Conservation (phyloP, 1,140 invertebrate genomes). For the Cotesia typhae region DNA sequence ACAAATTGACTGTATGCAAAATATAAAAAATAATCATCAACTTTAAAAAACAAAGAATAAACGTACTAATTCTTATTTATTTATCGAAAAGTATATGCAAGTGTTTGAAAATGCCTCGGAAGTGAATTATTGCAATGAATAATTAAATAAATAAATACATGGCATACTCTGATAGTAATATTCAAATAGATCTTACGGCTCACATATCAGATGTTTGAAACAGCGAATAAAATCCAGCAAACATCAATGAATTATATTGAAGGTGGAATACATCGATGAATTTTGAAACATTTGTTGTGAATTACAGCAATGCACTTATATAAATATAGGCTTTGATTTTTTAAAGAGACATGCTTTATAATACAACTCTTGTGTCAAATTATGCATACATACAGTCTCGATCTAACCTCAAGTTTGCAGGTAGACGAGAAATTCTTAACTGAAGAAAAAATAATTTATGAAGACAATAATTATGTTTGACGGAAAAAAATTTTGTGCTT, state of each 20-base stretch:
- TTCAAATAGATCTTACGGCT: background rate
- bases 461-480: too few relatives aligned
- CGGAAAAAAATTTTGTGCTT: too few relatives aligned
- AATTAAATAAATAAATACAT: background rate
- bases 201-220: background rate
- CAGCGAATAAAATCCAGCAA: background rate
- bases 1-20: too few relatives aligned
- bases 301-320: background rate
- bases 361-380: too few relatives aligned
- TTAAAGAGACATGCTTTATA: too few relatives aligned
- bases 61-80: background rate
- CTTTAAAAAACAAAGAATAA: too few relatives aligned
- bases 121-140: slow-evolving; percentile 7
- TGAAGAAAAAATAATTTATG: too few relatives aligned
- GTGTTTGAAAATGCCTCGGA: background rate
- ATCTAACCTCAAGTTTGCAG: too few relatives aligned
- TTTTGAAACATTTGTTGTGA: slow-evolving; percentile 1
- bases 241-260: slow-evolving; percentile 1
- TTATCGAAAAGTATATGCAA: background rate
- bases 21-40: too few relatives aligned
- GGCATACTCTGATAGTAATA: background rate
- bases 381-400: too few relatives aligned
- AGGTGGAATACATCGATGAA: background rate
- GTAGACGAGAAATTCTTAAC: too few relatives aligned
- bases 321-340: too few relatives aligned